A percentile compares a stretch with the other conserved stretches of the same genome.
These are phyloP conservation scores for Luperina testacea DNA, from an alignment of 2,888 invertebrate species.

Conservation along the genomic window DNA sequence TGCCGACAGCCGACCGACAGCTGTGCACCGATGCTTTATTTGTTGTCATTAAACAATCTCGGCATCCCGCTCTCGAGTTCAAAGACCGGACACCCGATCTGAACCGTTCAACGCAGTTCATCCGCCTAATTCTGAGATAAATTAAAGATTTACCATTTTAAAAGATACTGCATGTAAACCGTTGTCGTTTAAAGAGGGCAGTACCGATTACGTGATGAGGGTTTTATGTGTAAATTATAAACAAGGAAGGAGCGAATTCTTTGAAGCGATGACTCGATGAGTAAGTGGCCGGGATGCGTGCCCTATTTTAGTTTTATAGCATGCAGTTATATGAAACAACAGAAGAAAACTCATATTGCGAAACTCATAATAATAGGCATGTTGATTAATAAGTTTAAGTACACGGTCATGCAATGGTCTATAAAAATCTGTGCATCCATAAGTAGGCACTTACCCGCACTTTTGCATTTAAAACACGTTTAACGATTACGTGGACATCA, in stretches of 20 bases:
- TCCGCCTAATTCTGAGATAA: constrained; percentile 70
- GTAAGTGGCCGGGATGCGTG: constrained; percentile 64
- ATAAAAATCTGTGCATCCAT: not conserved
- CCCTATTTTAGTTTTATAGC: constrained; percentile 44
- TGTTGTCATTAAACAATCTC: constrained; percentile 79
- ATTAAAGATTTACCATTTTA: constrained; percentile 44
- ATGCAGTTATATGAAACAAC: constrained; percentile 48
- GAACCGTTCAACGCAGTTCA: constrained; percentile 76
- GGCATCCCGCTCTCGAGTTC: constrained; percentile 80
- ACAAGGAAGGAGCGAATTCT: constrained; percentile 68
- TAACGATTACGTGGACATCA: constrained; percentile 55
- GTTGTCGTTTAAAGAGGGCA: constrained; percentile 30
- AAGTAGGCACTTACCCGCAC: not conserved
- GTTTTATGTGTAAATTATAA: constrained; percentile 62
- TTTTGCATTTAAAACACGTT: constrained; percentile 46
- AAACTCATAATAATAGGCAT: not conserved
- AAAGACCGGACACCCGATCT: constrained; percentile 79
- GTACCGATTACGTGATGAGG: constrained; percentile 39
- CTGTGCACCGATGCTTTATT: constrained; percentile 80
- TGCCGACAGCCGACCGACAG: constrained; percentile 75
- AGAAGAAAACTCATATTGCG: constrained; percentile 26
- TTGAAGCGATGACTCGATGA: constrained; percentile 76
- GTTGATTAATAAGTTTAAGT: not conserved
- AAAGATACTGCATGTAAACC: constrained; percentile 32
- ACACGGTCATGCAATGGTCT: not conserved